Base-by-base conservation (phyloP, 64 coral and sea anemone species). In the Montipora capricornis region DNA sequence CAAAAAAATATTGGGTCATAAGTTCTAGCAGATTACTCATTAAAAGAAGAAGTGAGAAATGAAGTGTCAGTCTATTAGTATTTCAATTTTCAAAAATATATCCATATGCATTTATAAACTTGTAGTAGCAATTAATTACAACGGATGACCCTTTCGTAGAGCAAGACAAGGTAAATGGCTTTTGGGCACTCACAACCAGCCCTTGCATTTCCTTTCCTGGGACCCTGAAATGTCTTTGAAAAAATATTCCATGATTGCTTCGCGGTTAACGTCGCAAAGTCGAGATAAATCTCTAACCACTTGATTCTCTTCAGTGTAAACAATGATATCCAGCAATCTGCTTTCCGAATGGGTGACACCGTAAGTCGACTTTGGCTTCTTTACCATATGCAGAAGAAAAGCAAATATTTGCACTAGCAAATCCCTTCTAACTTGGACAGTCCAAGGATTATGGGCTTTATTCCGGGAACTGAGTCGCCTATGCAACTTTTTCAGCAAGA, bases 81-180 rank as follows among this genome's bases (percentile, higher is more conserved):
- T 37, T 37, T 37, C 37, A 37, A 37, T 37, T 37, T 37, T 37
- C 37, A 37, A 37, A 37, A 37, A 37, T 37, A 37, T 37, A 37
- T 37, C 37, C 37, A 37, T 37, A 55, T 79, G 77, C 77, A 79
- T 79, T 79, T 79, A 46, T 79, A 79, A 79, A 79, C 77, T 79
- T 79, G 47, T 52, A 51, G 77, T 55, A 79, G 77, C 77, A 79
- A 49, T 79, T 50, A 79, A 79, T 79, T 79, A 79, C 77, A 79
- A 79, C 77, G 17, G 5, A 79, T 79, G 77, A 79, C 77, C 77
- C 77, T 79, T 79, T 79, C 49, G 14, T 79, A 44, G 77, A 79
- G 77, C 49, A 79, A 50, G 77, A 79, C 77, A 79, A 79, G 77
- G 77, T 79, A 79, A 79, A 79, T 79, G 77, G 77, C 77, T 79